Base-by-base conservation (phyloP, 2,888 invertebrate genomes). In the Agonopterix heracliana region DNA sequence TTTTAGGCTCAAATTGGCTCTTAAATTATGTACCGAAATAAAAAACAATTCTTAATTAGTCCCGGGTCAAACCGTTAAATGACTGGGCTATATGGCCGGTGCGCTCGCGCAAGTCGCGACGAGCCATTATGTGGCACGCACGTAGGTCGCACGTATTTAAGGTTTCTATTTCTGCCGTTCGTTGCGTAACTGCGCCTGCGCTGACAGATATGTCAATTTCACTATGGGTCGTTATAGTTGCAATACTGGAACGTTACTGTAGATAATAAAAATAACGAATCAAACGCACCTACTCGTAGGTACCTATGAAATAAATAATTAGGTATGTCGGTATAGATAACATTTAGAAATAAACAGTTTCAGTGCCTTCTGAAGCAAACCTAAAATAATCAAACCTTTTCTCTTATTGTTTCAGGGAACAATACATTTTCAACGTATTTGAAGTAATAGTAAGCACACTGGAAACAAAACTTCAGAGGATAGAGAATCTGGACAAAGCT, bases 371-470 rank as follows among this genome's bases (percentile, higher is more conserved):
- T 17, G 26, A 26, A 26, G 26, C 5, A 26, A 26, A 26, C 26
- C 5, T 26, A 26, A 26, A 7, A 26, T 26, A 26, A 26, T 7
- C 26, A 26, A 26, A 5, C 5, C 3, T 26, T 40, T 11, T 46
- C 8, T 46, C 41, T 35, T 78, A 26, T 83, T 87, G 75, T 92
- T 92, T 55, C 93, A 96, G 96, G 81, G 96, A 96, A 80, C 95
- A 95, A 78, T 95, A 96, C 78, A 91, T 96, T 56, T 93, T 95
- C 83, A 95, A 95, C 76, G 94, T 96, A 49, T 96, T 96, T 83
- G 96, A 96, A 81, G 95, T 95, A 48, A 95, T 97, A 60, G 95
- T 96, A 52, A 95, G 95, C 63, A 96, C 96, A 26, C 82, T 96
- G 63, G 96, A 96, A 78, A 94, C 95, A 4, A 96, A 96, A 85